Conservation (phyloP, 1,140 invertebrate genomes). For the Helicoverpa armigera region DNA sequence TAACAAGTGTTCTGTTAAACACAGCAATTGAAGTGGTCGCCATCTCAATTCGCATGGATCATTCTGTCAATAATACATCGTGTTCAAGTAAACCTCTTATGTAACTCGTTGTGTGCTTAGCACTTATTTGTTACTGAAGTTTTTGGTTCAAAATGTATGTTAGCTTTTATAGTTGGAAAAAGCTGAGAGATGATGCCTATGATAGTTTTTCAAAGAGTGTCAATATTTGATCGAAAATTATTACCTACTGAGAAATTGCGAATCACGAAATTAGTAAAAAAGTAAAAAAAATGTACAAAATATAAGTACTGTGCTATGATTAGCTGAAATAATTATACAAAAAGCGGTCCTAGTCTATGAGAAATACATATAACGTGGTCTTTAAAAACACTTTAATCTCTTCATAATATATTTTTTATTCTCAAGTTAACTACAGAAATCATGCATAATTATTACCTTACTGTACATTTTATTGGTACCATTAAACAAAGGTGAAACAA, state of each 20-base stretch:
- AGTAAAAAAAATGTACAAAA: too few relatives aligned
- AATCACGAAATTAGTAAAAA: too few relatives aligned
- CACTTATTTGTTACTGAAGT: not conserved
- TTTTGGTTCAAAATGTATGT: not conserved
- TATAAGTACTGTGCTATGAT: too few relatives aligned
- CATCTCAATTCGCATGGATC: not conserved
- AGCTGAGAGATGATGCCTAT: not conserved
- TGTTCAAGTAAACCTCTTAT: not conserved
- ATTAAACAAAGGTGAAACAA: too few relatives aligned
- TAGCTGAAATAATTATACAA: too few relatives aligned
- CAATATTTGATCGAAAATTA: not conserved
- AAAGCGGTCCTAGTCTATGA: too few relatives aligned
- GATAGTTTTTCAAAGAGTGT: not conserved
- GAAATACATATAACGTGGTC: too few relatives aligned
- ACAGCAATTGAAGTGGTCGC: not conserved
- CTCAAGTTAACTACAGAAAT: too few relatives aligned
- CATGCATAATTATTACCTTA: too few relatives aligned
- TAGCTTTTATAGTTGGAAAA: not conserved
- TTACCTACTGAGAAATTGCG: not conserved
- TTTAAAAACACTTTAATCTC: too few relatives aligned
- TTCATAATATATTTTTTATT: too few relatives aligned
- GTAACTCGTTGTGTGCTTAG: not conserved
- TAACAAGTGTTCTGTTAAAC: conserved; percentile 6
- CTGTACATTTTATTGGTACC: too few relatives aligned
- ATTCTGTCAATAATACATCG: conserved; percentile 7